Evolutionary conservation across 2,888 invertebrate genomes (phyloP).

Genomic region (Sesia bembeciformis): DNA sequence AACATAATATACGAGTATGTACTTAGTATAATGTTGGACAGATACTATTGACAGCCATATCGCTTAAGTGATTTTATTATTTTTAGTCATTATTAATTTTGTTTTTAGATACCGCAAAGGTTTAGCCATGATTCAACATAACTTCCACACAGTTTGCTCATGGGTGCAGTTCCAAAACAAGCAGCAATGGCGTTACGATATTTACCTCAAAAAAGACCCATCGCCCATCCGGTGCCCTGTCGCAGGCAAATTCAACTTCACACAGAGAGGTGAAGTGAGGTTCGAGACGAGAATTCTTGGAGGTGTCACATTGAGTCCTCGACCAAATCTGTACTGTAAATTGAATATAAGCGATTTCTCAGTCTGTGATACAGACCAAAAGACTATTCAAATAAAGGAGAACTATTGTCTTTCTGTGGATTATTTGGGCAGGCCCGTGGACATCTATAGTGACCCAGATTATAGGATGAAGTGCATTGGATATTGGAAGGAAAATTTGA

Average conservation of each 20-base stretch:
- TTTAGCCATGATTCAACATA: slow-evolving; percentile 89
- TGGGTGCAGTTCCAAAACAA: slow-evolving; percentile 94
- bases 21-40: too few relatives aligned
- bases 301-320: slow-evolving; percentile 94
- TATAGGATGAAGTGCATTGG: slow-evolving; percentile 98
- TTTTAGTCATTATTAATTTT: too few relatives aligned
- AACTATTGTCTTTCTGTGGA: slow-evolving; percentile 98
- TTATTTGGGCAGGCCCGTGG: slow-evolving; percentile 93
- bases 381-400: slow-evolving; percentile 94
- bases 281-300: slow-evolving; percentile 96
- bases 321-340: slow-evolving; percentile 94
- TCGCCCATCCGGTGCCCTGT: slow-evolving; percentile 95
- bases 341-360: slow-evolving; percentile 96
- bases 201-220: slow-evolving; percentile 90
- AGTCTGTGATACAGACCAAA: slow-evolving; percentile 96
- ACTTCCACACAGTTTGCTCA: slow-evolving; percentile 94
- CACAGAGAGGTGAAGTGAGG: slow-evolving; percentile 90
- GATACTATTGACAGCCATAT: too few relatives aligned
- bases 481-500: slow-evolving; percentile 97
- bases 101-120: slow-evolving; percentile 85
- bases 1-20: too few relatives aligned
- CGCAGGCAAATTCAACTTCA: slow-evolving; percentile 96
- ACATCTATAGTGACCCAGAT: slow-evolving; percentile 97
- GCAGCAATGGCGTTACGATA: slow-evolving; percentile 89
- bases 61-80: too few relatives aligned